Conservation (phyloP, 2,888 invertebrate species). For the Euplagia quadripunctaria region DNA sequence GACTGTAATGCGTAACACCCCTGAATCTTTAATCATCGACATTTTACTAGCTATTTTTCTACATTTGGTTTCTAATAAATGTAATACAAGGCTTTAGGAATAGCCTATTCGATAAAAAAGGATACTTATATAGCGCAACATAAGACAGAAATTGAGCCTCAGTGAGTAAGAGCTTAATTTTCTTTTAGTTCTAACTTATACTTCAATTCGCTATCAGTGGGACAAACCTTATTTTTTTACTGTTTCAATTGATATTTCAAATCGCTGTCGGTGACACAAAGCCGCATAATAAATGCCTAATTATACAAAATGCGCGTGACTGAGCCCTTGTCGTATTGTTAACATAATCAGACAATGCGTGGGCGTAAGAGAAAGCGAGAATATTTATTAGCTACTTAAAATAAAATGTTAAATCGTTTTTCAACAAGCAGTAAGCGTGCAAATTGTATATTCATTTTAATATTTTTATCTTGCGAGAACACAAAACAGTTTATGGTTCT, state of each 20-base stretch:
- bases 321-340: constrained; percentile 20
- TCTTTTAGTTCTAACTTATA: not conserved
- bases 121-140: not conserved
- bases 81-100: too few relatives aligned
- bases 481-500: not conserved
- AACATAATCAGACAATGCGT: constrained; percentile 20
- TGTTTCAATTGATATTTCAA: not conserved
- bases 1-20: too few relatives aligned
- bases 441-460: not conserved
- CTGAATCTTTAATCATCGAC: too few relatives aligned
- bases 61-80: too few relatives aligned
- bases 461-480: not conserved
- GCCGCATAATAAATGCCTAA: constrained; percentile 24
- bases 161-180: not conserved
- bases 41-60: too few relatives aligned
- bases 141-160: not conserved
- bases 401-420: constrained; percentile 7
- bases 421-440: not conserved
- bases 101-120: not conserved
- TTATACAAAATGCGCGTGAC: constrained; percentile 21
- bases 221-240: not conserved
- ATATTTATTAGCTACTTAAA: constrained; percentile 22
- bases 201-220: not conserved
- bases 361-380: constrained; percentile 15
- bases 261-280: constrained; percentile 31